Conservation (phyloP, 2,888 invertebrate species). For the Protophormia terraenovae region DNA sequence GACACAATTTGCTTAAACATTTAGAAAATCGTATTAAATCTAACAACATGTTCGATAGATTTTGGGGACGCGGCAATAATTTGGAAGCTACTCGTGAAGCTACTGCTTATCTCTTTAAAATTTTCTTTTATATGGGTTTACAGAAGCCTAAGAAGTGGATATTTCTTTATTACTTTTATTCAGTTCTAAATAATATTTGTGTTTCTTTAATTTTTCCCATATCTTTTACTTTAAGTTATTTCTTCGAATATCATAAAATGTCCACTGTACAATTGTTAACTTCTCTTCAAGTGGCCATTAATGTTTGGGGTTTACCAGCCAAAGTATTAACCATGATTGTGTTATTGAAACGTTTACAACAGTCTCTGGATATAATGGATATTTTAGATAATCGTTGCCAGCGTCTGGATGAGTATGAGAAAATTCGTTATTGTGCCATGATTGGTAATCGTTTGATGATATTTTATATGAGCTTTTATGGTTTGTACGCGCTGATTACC, state of each 20-base stretch:
- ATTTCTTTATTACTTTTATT: constrained; percentile 46
- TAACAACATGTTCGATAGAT: constrained; percentile 14
- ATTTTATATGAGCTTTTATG: constrained; percentile 66
- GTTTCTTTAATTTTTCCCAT: constrained; percentile 58
- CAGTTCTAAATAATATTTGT: constrained; percentile 24
- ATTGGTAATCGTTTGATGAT: constrained; percentile 69
- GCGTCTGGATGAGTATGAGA: constrained; percentile 51
- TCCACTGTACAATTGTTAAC: constrained; percentile 70
- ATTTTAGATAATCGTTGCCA: constrained; percentile 68
- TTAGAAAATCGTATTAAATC: no score
- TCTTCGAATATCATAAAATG: constrained; percentile 46
- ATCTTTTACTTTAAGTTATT: constrained; percentile 60
- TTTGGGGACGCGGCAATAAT: neutral
- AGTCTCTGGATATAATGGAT: constrained; percentile 60
- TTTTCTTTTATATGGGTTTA: constrained; percentile 56
- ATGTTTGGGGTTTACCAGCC: constrained; percentile 66
- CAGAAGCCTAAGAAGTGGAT: neutral
- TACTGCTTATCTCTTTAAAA: constrained; percentile 55
- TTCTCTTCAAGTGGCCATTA: constrained; percentile 71
- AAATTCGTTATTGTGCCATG: constrained; percentile 57
- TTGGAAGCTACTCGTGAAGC: constrained; percentile 44
- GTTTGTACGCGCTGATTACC: constrained; percentile 30
- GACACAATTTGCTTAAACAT: no score
- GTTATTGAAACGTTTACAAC: constrained; percentile 48
- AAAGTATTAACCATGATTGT: constrained; percentile 68